phyloP scores from a whole-genome alignment of 2,797 vertebrate genomes.

The Lerista edwardsae region DNA sequence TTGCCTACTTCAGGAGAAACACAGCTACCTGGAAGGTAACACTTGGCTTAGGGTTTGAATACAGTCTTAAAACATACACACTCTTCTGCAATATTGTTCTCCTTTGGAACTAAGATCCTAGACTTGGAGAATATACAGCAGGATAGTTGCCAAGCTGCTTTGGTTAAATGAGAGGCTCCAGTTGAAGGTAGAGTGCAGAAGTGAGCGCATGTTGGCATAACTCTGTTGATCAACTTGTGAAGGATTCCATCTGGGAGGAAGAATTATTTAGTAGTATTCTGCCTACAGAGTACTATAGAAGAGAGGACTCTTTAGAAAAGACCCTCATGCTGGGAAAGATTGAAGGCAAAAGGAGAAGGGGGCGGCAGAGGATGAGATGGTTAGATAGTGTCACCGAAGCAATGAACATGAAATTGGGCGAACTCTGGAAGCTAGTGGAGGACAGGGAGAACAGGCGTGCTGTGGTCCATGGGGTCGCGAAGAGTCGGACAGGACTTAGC shows the following conservation, averaged over 20 bases:
- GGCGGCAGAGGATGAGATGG: too few species aligned
- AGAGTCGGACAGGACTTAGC: too few species aligned
- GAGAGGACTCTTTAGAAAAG: too few species aligned
- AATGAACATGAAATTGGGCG: too few species aligned
- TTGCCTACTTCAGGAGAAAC: conserved; percentile 99
- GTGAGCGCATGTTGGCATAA: not conserved
- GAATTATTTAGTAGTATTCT: not conserved
- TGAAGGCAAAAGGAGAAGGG: too few species aligned
- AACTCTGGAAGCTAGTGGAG: too few species aligned
- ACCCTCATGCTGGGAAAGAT: too few species aligned
- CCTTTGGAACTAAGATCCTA: not conserved
- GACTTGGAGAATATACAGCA: not conserved
- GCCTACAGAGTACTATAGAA: too few species aligned
- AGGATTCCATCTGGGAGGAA: not conserved
- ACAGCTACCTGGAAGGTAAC: conserved; percentile 99
- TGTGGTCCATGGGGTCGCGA: too few species aligned
- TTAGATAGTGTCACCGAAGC: too few species aligned
- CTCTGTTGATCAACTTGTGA: not conserved
- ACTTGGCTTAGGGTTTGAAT: conserved; percentile 3
- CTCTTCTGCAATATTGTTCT: not conserved
- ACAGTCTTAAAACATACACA: not conserved
- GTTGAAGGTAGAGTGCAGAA: not conserved
- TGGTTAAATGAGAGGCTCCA: not conserved
- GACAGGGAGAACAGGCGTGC: too few species aligned
- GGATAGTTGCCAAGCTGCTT: not conserved